phyloP scores from a whole-genome alignment of 2,888 invertebrate genomes.

The Chaetoderma sp. region DNA sequence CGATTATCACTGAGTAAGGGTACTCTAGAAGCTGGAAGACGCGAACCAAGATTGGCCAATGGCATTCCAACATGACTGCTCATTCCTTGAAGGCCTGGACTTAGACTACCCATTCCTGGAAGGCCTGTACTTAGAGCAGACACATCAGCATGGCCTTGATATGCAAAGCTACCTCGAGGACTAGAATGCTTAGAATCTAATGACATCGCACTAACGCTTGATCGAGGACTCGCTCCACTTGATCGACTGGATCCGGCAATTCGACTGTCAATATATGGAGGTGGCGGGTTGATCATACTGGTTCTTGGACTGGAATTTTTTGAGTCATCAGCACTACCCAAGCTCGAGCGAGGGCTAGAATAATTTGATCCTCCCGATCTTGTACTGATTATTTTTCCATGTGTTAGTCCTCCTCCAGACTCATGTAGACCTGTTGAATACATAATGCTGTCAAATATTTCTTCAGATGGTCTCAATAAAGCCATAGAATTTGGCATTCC shows the following conservation, averaged over 20 bases:
- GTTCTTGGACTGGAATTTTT: constrained; percentile 60
- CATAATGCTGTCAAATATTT: no score
- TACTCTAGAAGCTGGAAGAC: neutral
- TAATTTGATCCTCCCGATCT: constrained; percentile 39
- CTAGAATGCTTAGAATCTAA: constrained; percentile 72
- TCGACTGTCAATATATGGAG: constrained; percentile 48
- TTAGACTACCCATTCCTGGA: constrained; percentile 32
- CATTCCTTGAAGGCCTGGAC: constrained; percentile 13
- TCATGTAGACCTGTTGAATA: no score
- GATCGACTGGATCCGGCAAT: constrained; percentile 48
- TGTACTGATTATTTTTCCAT: no score
- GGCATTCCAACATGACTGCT: neutral
- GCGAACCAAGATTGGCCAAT: neutral
- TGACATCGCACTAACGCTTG: constrained; percentile 69
- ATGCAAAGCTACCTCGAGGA: constrained; percentile 64
- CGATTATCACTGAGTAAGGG: constrained; percentile 44
- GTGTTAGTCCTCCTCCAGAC: no score
- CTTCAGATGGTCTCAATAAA: no score
- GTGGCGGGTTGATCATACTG: constrained; percentile 50
- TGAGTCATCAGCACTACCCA: constrained; percentile 55
- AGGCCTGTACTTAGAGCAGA: no score
- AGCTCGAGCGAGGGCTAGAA: constrained; percentile 67
- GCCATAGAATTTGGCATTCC: no score
- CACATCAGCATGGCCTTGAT: constrained; percentile 29
- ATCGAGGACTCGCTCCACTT: constrained; percentile 56